Base-by-base conservation (phyloP, 2,113 vertebrate species). In the Cariama cristata region DNA sequence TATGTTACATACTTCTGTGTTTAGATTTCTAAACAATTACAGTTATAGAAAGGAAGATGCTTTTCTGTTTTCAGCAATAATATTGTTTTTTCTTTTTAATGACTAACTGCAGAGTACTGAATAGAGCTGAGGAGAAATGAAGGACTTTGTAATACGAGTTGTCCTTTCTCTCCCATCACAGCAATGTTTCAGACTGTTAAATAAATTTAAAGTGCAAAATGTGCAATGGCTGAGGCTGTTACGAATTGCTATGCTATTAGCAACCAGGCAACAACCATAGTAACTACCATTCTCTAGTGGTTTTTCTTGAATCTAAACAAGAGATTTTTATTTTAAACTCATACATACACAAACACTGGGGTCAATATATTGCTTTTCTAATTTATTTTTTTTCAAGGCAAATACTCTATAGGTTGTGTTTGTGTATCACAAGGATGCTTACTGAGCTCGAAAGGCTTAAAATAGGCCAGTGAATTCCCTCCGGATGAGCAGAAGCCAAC, bases 261-360 rank as follows among this genome's bases (percentile, higher is more conserved):
- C 93, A 95, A 62, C 79, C 50, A 79, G 66, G 93, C 95, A 97
- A 76, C 81, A 93, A 28, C 52, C 53, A 72, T 59, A 85, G 73
- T 92, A 96, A 96, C 60, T 85, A 50, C 66, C 22, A 38, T 89
- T 95, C 69, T 81, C 49, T 75, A 30, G n/a, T 45, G 86, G 2
- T 71, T 93, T 86, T 73, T 82, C 73, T 92, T 77, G 47, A 96
- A 90, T 94, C 32, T 80, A 63, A 95, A 59, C 28, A 45, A 91
- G 32, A 88, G 23, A 19, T 71, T 62, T 74, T 73, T 66, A 28
- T 88, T 93, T 95, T 71, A 49, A 85, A 44, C 5, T 22, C 56
- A 35, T 79, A 40, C 6, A n/a, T 32, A 45, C 44, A 59, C n/a
- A 90, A 71, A 64, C 12, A 47, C 19, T 3, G 9, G 53, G 19